Conservation (phyloP, 2,797 vertebrate species). For the Percopsis omiscomaycus region DNA sequence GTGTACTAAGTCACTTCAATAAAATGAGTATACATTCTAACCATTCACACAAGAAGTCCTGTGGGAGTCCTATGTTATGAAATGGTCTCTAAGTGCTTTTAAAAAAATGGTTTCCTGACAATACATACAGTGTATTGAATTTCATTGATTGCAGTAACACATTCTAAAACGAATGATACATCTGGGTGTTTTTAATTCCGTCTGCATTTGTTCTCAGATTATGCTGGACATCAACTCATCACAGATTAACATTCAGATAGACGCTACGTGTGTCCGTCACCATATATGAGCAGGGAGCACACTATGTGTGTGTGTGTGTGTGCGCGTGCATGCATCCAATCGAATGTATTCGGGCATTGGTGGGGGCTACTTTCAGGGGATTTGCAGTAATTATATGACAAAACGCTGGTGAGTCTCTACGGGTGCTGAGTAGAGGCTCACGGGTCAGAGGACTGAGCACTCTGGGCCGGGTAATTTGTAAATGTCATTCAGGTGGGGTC, state of each 20-base stretch:
- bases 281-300: constrained; percentile 14
- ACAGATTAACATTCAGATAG: constrained; percentile 86
- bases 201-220: constrained; percentile 57
- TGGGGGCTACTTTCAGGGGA: constrained; percentile 92
- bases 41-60: no score
- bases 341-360: constrained; percentile 21
- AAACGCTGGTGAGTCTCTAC: constrained; percentile 95
- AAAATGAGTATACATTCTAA: no score
- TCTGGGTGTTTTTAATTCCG: no score
- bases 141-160: neutral
- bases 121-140: no score
- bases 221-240: constrained; percentile 68
- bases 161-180: constrained; percentile 2
- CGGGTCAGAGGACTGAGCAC: constrained; percentile 95
- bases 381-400: constrained; percentile 99
- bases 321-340: neutral
- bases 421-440: constrained; percentile 94
- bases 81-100: no score
- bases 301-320: constrained; percentile 53
- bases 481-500: constrained; percentile 96
- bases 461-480: constrained; percentile 98
- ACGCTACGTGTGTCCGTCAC: constrained; percentile 33
- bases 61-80: no score
- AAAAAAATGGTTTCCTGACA: no score
- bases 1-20: no score